phyloP scores from a whole-genome alignment of 2,888 invertebrate genomes.

The Melanargia galathea region DNA sequence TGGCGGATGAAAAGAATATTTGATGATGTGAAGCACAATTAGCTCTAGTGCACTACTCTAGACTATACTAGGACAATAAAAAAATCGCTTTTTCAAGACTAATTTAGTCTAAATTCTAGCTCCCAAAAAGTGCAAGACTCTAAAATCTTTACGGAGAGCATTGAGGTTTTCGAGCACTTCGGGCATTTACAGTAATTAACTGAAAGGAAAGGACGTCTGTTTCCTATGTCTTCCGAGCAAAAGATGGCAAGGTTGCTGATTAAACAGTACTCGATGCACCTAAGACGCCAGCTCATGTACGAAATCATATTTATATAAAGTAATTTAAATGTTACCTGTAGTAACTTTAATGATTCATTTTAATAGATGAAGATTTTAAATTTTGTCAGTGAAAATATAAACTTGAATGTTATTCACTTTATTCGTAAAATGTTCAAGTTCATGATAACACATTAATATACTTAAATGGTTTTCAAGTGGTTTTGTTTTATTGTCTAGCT shows the following conservation, averaged over 20 bases:
- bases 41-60: slow-evolving; percentile 68
- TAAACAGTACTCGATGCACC: slow-evolving; percentile 10
- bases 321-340: slow-evolving; percentile 29
- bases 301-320: slow-evolving; percentile 20
- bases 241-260: slow-evolving; percentile 23
- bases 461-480: slow-evolving; percentile 77
- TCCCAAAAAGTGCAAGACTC: not conserved
- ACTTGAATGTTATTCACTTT: slow-evolving; percentile 76
- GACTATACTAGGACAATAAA: slow-evolving; percentile 81
- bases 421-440: slow-evolving; percentile 68
- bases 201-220: slow-evolving; percentile 37
- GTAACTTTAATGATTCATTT: slow-evolving; percentile 33
- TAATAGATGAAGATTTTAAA: slow-evolving; percentile 33
- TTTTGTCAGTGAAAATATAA: slow-evolving; percentile 38
- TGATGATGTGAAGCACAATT: slow-evolving; percentile 52
- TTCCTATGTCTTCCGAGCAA: slow-evolving; percentile 66
- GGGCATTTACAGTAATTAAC: not conserved
- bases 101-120: slow-evolving; percentile 35
- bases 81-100: slow-evolving; percentile 61
- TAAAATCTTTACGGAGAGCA: not conserved
- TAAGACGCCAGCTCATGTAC: slow-evolving; percentile 27
- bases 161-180: slow-evolving; percentile 3
- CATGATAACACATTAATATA: slow-evolving; percentile 69
- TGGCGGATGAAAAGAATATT: slow-evolving; percentile 25
- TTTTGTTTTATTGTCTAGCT: slow-evolving; percentile 56